Base-by-base conservation (phyloP, 2,888 invertebrate genomes). In the Epistrophe grossulariae region DNA sequence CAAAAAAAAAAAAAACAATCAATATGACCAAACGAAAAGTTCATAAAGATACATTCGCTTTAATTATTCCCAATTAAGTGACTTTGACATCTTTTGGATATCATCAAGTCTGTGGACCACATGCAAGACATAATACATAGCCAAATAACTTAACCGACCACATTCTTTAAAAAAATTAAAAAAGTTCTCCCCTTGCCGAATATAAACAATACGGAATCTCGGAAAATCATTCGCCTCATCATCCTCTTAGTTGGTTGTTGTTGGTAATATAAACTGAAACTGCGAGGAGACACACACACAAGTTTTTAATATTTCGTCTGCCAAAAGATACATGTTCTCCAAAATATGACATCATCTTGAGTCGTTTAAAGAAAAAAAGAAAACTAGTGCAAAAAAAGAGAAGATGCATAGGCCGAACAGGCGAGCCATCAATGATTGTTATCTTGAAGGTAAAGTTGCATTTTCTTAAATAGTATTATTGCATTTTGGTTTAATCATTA, bases 291-390 rank as follows among this genome's bases (percentile, higher is more conserved):
- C n/a, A 68, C 31, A 52, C 50, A 55, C n/a, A 79, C 73, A 55
- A 60, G 70, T 81, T 71, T 28, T 35, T 35, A 9, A 35, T 70
- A 74, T 62, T 24, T 17, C 40, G 57, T 71, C 55, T 79, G 62
- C 62, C 73, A 59, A 84, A 64, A 35, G 31, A 74, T 57, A 74
- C 76, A 64, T 55, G 40, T 62, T 76, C 79, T 64, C 28, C 43
- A 17, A 72, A 76, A 79, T 79, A 84, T 84, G 84, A 84, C 84
- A 84, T 84, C 84, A 84, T 84, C 84, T 43, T 43, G 24, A 17
- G 38, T 13, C 52, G 38, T 48, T 55, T 60, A 50, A 43, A 35
- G 3, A 9, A 19, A 19, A 50, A 35, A 68, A 40, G n/a, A 38
- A 40, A 43, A 74, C 35, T 45, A 74, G 15, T 64, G 62, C 52